Evolutionary conservation across 2,113 vertebrate species (phyloP), one percentile per base, ranked within the genome.

Genomic region (Caranx ignobilis): DNA sequence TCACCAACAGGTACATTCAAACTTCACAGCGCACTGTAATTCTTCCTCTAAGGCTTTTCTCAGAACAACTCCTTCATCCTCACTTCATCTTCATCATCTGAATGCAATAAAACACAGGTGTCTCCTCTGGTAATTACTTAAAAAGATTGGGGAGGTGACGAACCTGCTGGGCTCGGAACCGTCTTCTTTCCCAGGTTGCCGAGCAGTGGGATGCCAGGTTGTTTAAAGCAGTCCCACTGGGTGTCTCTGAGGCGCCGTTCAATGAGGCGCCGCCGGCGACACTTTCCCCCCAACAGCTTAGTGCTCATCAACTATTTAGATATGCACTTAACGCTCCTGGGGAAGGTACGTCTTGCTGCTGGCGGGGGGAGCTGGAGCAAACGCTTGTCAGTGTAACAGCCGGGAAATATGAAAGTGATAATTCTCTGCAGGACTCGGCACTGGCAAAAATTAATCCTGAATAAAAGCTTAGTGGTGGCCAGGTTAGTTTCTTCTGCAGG

Each of bases 281-380:
- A 89, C 77, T 87, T 82, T 81, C 88, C 89, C 89, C 85, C 89
- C 90, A 87, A 88, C 89, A 93, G 87, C 92, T 93, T 92, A 92
- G 89, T 67, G 88, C 90, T 93, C 91, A 93, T 93, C 90, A 93
- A 93, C 92, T 92, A 93, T 93, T 92, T 93, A 93, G 92, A 92
- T 92, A 88, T 91, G 89, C 88, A 89, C 88, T 93, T 92, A 92
- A 90, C 81, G 64, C 90, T 91, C 87, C 75, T 86, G 92, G 88
- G 82, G 88, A 89, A 88, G 82, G 80, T 78, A 80, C 77, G 73
- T 84, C 80, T 67, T 82, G 79, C 85, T 86, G 63, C 73, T 83
- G 79, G 78, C n/a, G 57, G 73, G 76, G 35, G 37, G 69, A 79
- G 61, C 18, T 52, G 85, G 71, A 83, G 64, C 81, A 80, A 83